Base-by-base conservation (phyloP, 2,888 invertebrate species). In the Volucella inanis region DNA sequence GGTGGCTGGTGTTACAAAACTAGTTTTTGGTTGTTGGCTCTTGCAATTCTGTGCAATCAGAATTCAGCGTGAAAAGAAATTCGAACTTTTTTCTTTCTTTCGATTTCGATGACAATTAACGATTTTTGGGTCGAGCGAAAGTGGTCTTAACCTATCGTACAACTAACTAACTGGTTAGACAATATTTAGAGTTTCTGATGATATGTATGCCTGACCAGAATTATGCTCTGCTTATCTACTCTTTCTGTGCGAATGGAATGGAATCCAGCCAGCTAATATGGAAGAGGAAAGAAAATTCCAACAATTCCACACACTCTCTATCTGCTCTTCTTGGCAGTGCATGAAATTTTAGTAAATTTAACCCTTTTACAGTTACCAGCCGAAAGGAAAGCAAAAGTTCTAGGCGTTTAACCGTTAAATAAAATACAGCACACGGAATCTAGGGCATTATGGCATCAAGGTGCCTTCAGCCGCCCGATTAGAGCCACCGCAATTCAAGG, bases 311-410 rank as follows among this genome's bases (percentile, higher is more conserved):
- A 43, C 55, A 31, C 31, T 31, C 31, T 31, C 31, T 31, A 31
- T 31, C 31, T 31, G 31, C 31, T 31, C 31, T 31, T 31, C 6
- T 45, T 8, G 3, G 8, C 31, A 65, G 38, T 11, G 49, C 49
- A 41, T 38, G 22, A 54, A 47, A 64, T 77, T 77, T 68, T 47
- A 55, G 77, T 70, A 70, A 78, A 62, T 79, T 83, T 87, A 83
- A 83, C 74, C 54, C 54, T 38, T 80, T 87, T 75, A 87, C 88
- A 74, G 87, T 87, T 87, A 87, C 8, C 45, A 49, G 43, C 57
- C 38, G 54, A 64, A 64, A 22, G 49, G 55, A 71, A 64, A 78
- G 70, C 70, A 55, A 78, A 71, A 78, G 62, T 64, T 64, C 10
- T 47, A 43, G 8, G 10, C 14, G 18, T 12, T 45, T 47, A 68